phyloP scores from a whole-genome alignment of 2,888 invertebrate species.

The Piscicola geometra region DNA sequence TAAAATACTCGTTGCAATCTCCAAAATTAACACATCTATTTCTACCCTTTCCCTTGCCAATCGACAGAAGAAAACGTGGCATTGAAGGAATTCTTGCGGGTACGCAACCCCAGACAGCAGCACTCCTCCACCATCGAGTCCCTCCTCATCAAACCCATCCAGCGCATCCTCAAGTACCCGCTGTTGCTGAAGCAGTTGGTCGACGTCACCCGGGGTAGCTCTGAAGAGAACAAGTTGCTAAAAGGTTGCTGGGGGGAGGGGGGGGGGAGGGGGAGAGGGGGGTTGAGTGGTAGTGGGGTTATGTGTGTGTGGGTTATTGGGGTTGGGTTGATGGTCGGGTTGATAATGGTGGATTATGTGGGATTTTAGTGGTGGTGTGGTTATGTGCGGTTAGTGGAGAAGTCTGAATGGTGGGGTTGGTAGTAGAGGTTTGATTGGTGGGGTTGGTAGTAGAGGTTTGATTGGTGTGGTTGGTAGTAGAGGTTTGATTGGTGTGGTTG shows the following conservation, averaged over 20 bases:
- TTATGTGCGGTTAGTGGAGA: too few species aligned
- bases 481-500: too few species aligned
- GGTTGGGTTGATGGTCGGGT: background rate
- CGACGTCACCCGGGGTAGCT: slow-evolving; percentile 83
- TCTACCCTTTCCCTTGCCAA: too few species aligned
- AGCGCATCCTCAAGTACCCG: slow-evolving; percentile 94
- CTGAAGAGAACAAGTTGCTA: slow-evolving; percentile 89
- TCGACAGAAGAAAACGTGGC: slow-evolving; percentile 86
- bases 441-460: too few species aligned
- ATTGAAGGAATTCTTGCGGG: slow-evolving; percentile 86
- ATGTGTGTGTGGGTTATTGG: slow-evolving; percentile 46
- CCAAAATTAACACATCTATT: too few species aligned
- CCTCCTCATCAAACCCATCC: slow-evolving; percentile 96
- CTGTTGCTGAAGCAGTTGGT: slow-evolving; percentile 81
- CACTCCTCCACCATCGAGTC: slow-evolving; percentile 94
- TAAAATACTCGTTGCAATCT: too few species aligned
- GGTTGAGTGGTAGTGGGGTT: background rate
- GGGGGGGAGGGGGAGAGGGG: background rate
- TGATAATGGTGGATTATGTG: background rate
- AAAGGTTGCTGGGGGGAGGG: slow-evolving; percentile 52
- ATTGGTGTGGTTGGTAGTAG: too few species aligned
- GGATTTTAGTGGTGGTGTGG: background rate
- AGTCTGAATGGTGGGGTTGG: too few species aligned
- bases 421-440: too few species aligned
- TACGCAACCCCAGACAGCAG: slow-evolving; percentile 91